phyloP scores from a whole-genome alignment of 2,113 vertebrate species.

The Bujurquina vittata region DNA sequence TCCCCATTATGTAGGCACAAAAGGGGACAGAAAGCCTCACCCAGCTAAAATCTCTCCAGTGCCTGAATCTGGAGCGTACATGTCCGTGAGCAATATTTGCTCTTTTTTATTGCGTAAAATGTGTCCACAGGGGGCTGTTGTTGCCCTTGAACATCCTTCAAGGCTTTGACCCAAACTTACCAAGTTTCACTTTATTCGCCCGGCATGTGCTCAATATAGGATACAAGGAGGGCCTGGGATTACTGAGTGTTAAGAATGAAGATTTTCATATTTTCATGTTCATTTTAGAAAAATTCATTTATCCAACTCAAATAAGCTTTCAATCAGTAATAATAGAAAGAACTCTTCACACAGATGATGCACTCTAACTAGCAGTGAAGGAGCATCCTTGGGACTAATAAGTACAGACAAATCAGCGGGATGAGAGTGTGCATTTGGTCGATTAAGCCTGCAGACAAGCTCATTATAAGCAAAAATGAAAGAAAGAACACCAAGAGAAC shows the following conservation, averaged over 20 bases:
- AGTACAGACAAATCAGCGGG: constrained; percentile 35
- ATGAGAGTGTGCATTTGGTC: constrained; percentile 33
- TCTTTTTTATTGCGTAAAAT: constrained; percentile 30
- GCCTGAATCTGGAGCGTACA: constrained; percentile 49
- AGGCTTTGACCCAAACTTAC: constrained; percentile 28
- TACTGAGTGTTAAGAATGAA: background rate
- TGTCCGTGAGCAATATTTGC: constrained; percentile 56
- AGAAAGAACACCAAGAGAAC: constrained; percentile 3
- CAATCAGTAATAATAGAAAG: constrained; percentile 26
- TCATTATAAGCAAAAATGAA: constrained; percentile 32
- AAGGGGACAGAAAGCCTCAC: constrained; percentile 16
- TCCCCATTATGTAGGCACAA: constrained; percentile 53
- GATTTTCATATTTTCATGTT: background rate
- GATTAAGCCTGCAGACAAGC: constrained; percentile 39
- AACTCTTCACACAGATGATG: constrained; percentile 27
- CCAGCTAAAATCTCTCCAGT: constrained; percentile 24
- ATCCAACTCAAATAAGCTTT: constrained; percentile 17
- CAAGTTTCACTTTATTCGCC: constrained; percentile 7
- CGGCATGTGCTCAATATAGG: background rate
- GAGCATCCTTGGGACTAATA: constrained; percentile 27
- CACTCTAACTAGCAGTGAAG: constrained; percentile 1
- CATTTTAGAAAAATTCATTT: constrained; percentile 10
- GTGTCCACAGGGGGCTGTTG: constrained; percentile 18
- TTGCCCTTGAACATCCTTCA: constrained; percentile 59
- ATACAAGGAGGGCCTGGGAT: background rate